Evolutionary conservation across 2,113 vertebrate species (phyloP), one percentile per base, ranked within the genome.

Genomic region (Passer montanus): DNA sequence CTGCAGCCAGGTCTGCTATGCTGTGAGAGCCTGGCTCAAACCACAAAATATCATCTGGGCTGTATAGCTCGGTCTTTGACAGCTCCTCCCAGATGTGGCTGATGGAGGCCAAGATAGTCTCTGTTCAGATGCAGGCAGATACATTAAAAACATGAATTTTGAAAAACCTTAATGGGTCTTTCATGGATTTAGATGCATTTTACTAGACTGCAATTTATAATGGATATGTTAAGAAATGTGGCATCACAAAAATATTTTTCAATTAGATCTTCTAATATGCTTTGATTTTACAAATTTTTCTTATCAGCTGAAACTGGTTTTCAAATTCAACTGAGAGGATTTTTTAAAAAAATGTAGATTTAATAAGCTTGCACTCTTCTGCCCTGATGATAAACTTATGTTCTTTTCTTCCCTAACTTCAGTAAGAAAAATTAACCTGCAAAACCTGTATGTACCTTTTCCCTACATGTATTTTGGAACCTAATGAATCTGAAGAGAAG

Each of bases 1-100:
- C 87, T 96, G 87, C 87, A 95, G 62, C 30, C 91, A 53, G 55
- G 5, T 75, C 78, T 85, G 68, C 62, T 83, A 58, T 77, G 59
- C 58, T 90, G 13, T 14, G n/a, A 50, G 62, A 76, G 68, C 68
- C 76, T 69, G 81, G 44, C 37, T 76, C 50, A 21, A 90, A 62
- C 73, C 68, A 80, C 46, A 74, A 67, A 86, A 67, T 86, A 75
- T 77, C 73, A 77, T 43, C 82, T 90, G 63, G 16, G 58, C 46
- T 78, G 10, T 23, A 15, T 5, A 83, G 46, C 0, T 1, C 19
- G n/a, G 33, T 33, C 23, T 87, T 87, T 63, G 52, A 67, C 76
- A 82, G 0, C 23, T 24, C 43, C 46, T 47, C 50, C 26, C 16
- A 5, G 49, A 55, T 53, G 26, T 44, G 56, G n/a, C 49, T 58